Evolutionary conservation across 2,888 invertebrate species (phyloP).

Genomic region (Latrodectus hesperus): DNA sequence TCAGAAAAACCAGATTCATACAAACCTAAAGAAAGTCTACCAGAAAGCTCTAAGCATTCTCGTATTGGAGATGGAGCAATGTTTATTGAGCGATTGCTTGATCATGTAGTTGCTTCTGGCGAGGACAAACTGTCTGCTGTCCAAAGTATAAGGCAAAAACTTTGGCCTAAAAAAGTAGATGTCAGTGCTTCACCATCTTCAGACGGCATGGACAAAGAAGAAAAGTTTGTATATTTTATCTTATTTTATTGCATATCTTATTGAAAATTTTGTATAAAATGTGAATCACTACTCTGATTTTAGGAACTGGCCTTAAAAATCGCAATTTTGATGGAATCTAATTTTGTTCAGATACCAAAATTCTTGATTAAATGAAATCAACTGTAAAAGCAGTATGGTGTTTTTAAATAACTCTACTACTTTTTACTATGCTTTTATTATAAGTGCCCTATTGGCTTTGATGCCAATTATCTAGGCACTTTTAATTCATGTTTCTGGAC

Average conservation of each 20-base stretch:
- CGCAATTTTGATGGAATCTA: too few relatives aligned
- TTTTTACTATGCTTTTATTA: too few relatives aligned
- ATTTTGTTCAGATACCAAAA: too few relatives aligned
- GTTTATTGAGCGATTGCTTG: conserved; percentile 87
- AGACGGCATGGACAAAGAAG: conserved; percentile 86
- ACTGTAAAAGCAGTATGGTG: too few relatives aligned
- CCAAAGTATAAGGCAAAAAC: conserved; percentile 81
- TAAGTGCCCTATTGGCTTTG: too few relatives aligned
- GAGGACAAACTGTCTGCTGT: conserved; percentile 75
- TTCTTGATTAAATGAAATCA: too few relatives aligned
- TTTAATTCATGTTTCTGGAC: too few relatives aligned
- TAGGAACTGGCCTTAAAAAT: too few relatives aligned
- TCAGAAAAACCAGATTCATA: conserved; percentile 88
- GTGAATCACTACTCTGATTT: too few relatives aligned
- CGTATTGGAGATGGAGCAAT: conserved; percentile 89
- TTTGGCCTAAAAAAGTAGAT: conserved; percentile 81
- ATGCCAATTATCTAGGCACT: too few relatives aligned
- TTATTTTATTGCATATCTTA: background rate
- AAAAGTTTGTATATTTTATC: conserved; percentile 76
- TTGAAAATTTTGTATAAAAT: too few relatives aligned
- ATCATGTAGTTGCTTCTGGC: conserved; percentile 72
- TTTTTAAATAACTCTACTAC: too few relatives aligned
- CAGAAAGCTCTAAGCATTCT: conserved; percentile 53
- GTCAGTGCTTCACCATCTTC: conserved; percentile 72
- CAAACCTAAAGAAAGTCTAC: conserved; percentile 73